These are phyloP conservation scores for Acipenser ruthenus DNA, from an alignment of 2,797 vertebrate species.

Conservation along the genomic window DNA sequence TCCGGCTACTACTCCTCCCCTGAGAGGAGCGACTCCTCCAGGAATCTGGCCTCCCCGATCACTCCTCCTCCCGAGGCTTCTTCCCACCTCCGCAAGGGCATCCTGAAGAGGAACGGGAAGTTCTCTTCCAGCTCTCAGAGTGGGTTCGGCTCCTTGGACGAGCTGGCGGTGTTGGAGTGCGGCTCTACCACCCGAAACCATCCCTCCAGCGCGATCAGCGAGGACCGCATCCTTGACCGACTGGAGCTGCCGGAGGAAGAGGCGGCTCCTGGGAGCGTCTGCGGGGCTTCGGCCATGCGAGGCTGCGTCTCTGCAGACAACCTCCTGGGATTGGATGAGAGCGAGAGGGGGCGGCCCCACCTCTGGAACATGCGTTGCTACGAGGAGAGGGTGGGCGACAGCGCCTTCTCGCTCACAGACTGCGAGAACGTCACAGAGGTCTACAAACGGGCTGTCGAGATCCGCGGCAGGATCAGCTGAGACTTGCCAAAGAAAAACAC, in stretches of 20 bases:
- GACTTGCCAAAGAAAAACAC: background rate
- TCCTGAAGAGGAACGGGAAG: conserved; percentile 81
- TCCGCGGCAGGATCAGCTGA: conserved; percentile 59
- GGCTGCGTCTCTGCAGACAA: conserved; percentile 80
- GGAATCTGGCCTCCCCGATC: conserved; percentile 25
- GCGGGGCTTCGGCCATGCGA: conserved; percentile 50
- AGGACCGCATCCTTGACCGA: conserved; percentile 92
- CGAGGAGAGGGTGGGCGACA: conserved; percentile 54
- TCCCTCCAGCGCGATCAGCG: conserved; percentile 70
- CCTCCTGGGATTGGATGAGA: conserved; percentile 53
- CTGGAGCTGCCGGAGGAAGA: conserved; percentile 75
- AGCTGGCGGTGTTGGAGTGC: conserved; percentile 53
- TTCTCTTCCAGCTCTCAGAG: conserved; percentile 63
- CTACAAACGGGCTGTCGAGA: conserved; percentile 55
- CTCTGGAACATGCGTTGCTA: conserved; percentile 70
- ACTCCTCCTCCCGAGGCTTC: conserved; percentile 30
- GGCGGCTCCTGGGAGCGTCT: conserved; percentile 27
- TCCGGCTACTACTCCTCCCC: conserved; percentile 87
- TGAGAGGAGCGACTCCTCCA: conserved; percentile 66
- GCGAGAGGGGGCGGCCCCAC: conserved; percentile 32
- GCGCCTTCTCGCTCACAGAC: conserved; percentile 71
- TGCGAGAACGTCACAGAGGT: conserved; percentile 60
- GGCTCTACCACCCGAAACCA: conserved; percentile 27
- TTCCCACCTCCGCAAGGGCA: conserved; percentile 64
- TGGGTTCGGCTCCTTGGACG: conserved; percentile 62